These are phyloP conservation scores for Coptodon rendalli DNA, from an alignment of 2,113 vertebrate species.

Conservation along the genomic window DNA sequence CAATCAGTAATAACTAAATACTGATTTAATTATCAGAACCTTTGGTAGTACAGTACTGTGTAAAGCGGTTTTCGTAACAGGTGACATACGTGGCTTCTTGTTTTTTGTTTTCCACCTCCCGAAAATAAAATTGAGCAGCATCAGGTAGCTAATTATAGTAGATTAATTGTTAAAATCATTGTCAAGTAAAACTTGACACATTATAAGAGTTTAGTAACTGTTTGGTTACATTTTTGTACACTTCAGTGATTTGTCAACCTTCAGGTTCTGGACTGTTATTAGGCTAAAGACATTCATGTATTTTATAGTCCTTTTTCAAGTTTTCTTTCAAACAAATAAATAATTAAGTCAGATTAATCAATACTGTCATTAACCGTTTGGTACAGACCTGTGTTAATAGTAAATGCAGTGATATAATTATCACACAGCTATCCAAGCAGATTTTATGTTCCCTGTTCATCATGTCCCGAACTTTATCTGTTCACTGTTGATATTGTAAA, in stretches of 20 bases:
- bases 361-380: neutral
- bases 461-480: neutral
- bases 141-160: neutral
- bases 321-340: neutral
- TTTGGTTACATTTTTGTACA: neutral
- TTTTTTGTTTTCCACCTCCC: neutral
- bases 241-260: neutral
- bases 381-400: neutral
- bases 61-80: neutral
- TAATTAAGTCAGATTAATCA: neutral
- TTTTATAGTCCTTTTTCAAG: neutral
- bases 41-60: neutral
- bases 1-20: neutral
- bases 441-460: rapidly evolving
- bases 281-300: neutral
- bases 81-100: neutral
- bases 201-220: rapidly evolving
- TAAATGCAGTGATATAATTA: neutral
- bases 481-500: neutral
- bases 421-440: neutral
- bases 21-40: neutral
- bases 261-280: neutral
- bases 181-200: neutral
- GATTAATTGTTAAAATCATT: neutral
- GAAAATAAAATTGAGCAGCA: neutral